Evolutionary conservation across 2,888 invertebrate genomes (phyloP), one percentile per base, ranked within the genome.

Genomic region (Danaus chrysippus): DNA sequence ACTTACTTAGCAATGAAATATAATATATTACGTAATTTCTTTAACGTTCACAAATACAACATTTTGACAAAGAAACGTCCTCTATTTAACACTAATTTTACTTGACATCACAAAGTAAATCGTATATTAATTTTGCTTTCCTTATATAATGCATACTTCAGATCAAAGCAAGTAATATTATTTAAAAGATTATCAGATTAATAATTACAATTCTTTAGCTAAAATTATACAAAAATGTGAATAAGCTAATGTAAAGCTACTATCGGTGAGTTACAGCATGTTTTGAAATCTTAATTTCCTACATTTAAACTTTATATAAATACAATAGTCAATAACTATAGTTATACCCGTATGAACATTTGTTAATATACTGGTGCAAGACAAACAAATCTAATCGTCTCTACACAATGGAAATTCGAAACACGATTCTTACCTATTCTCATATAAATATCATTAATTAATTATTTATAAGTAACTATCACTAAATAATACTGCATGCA

Each of bases 401-500:
- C 1, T 10, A 10, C 17, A 17, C 17, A 17, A 49, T 49, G 17
- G 17, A 17, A 49, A 49, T 49, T 15, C 49, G 17, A 15, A 17
- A 49, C 15, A n/a, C 15, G 9, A 1, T n/a, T 49, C 13, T 46
- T 46, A 46, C 10, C 6, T 17, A 49, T 17, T 17, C 17, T 17
- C 17, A 17, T 49, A 57, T 63, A 60, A 62, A 65, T 63, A 60
- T 23, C 54, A 63, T 63, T 42, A 54, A 43, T 63, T 42, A 54
- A 43, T 62, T 17, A 46, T 55, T 60, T 56, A 66, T 15, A 54
- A 42, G 43, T 61, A 54, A 46, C 55, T 68, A 71, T 71, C 67
- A 73, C 69, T 71, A 55, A 64, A 70, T 74, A 74, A 73, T 74
- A 74, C 73, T 74, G 73, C 68, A 68, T 67, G 65, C 68, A 70